Evolutionary conservation across 2,888 invertebrate genomes (phyloP).

Genomic region (Ennomos erosarius): DNA sequence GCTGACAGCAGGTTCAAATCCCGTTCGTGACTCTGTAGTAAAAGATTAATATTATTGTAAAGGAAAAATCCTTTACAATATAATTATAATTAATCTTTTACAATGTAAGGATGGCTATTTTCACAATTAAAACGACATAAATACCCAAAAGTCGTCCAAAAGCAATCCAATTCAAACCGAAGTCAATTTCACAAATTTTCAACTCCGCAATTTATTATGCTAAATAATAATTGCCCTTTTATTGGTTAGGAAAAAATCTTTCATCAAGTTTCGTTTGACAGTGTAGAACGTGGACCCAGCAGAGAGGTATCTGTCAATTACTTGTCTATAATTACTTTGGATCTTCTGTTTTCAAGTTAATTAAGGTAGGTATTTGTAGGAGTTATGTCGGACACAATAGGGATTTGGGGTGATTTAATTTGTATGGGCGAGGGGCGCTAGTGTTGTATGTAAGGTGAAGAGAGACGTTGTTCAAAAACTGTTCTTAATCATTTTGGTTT

Average conservation of each 20-base stretch:
- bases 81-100: too few species aligned
- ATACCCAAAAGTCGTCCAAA: slow-evolving; percentile 4
- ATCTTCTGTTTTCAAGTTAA: slow-evolving; percentile 27
- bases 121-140: too few species aligned
- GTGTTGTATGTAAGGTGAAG: background rate
- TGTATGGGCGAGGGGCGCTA: slow-evolving; percentile 5
- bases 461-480: background rate
- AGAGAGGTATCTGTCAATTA: slow-evolving; percentile 40
- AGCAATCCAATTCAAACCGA: slow-evolving; percentile 22
- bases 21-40: too few species aligned
- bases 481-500: too few species aligned
- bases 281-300: slow-evolving; percentile 33
- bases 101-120: too few species aligned
- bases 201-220: slow-evolving; percentile 44
- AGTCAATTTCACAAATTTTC: slow-evolving; percentile 28
- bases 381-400: slow-evolving; percentile 20
- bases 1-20: too few species aligned
- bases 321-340: slow-evolving; percentile 36
- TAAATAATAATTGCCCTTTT: slow-evolving; percentile 43
- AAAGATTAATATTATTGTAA: too few species aligned
- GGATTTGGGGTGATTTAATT: slow-evolving; percentile 19
- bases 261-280: slow-evolving; percentile 32
- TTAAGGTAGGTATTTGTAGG: slow-evolving; percentile 19
- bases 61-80: too few species aligned
- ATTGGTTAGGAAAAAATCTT: slow-evolving; percentile 33